Evolutionary conservation across 2,797 vertebrate genomes (phyloP).

Genomic region (Clamator glandarius): DNA sequence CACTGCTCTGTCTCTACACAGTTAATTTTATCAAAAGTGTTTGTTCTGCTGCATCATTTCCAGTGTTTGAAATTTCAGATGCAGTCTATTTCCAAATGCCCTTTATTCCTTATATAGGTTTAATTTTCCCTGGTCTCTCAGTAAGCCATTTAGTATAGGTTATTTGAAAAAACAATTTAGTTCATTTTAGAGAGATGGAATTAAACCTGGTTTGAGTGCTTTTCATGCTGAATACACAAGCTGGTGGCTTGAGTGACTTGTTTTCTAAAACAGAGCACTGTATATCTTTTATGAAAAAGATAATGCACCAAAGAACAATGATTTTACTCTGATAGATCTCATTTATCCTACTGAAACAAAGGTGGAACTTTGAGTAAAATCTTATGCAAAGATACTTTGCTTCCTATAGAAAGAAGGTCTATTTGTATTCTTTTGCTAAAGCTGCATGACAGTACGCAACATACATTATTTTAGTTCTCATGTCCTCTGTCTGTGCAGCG

Average conservation of each 20-base stretch:
- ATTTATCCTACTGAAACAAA: neutral
- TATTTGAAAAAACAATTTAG: neutral
- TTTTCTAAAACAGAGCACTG: neutral
- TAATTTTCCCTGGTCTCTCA: neutral
- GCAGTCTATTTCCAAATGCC: neutral
- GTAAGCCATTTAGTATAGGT: neutral
- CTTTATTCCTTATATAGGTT: neutral
- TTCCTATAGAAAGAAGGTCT: neutral
- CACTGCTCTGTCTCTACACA: neutral
- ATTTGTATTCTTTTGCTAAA: neutral
- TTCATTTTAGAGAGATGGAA: neutral
- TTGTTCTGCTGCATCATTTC: neutral
- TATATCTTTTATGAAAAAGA: neutral
- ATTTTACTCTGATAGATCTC: neutral
- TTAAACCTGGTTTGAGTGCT: neutral
- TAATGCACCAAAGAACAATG: neutral
- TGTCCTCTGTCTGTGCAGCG: neutral
- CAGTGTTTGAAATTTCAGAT: neutral
- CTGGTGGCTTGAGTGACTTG: neutral
- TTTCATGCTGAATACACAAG: neutral
- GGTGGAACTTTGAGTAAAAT: neutral
- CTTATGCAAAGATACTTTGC: neutral
- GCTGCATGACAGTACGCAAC: neutral
- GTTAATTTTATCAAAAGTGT: neutral
- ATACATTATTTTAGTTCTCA: neutral